Evolutionary conservation across 2,888 invertebrate genomes (phyloP), one percentile per base, ranked within the genome.

Genomic region (Leucophenga maculata): DNA sequence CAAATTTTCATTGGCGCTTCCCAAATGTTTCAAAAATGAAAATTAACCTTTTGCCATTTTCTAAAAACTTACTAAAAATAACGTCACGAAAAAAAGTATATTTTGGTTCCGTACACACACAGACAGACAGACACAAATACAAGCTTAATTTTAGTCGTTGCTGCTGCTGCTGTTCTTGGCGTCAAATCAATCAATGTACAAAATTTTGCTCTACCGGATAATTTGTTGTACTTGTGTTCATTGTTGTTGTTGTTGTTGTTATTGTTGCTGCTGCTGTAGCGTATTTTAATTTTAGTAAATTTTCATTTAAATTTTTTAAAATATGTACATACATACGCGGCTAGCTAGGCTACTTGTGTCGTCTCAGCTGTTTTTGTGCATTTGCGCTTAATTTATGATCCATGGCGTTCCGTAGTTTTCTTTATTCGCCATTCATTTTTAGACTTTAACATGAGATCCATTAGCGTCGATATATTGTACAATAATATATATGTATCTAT

Each of bases 151-250:
- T 16, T 31, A 8, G 20, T 26, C 39, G 46, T 50, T 65, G 14
- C 16, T 18, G 62, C 55, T 48, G 64, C 22, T 31, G 52, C 60
- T 66, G 59, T 44, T 64, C 75, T 73, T 80, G 77, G 77, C 80
- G 75, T 73, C 80, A 82, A 82, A 80, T 82, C 82, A 80, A 82
- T 80, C 80, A 82, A 78, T 82, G 82, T 78, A 76, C 72, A 74
- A 66, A 50, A 50, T 67, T 50, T 22, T 26, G n/a, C 50, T 60
- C 59, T 48, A 8, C 50, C 57, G 46, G 60, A 62, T 62, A 46
- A 62, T 62, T 62, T 62, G 14, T 50, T 50, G 50, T 50, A 50
- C 50, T 32, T n/a, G 60, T 48, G 48, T 18, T 48, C 6, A 4
- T 48, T 48, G 48, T n/a, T n/a, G n/a, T n/a, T 50, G 3, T 50